Conservation (phyloP, 2,888 invertebrate genomes). For the Strigamia transsilvanica region DNA sequence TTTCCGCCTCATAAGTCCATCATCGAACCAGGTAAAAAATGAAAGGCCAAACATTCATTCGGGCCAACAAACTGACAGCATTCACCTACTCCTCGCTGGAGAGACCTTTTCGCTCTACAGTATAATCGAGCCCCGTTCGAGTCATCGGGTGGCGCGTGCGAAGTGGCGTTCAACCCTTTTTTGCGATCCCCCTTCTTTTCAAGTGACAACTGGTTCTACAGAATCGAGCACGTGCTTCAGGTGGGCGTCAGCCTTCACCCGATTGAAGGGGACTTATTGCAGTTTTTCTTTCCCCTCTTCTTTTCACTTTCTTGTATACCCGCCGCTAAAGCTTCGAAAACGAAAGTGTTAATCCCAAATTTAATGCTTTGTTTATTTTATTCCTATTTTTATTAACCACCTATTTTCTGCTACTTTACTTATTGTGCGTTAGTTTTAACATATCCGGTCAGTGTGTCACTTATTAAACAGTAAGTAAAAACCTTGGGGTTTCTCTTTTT, state of each 20-base stretch:
- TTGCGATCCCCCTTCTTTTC: constrained; percentile 20
- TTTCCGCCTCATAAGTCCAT: constrained; percentile 26
- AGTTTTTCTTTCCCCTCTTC: constrained; percentile 8
- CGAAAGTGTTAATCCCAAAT: too few species aligned
- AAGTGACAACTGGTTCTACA: constrained; percentile 26
- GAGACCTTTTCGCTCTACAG: constrained; percentile 5
- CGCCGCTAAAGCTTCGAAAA: too few species aligned
- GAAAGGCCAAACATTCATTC: background rate
- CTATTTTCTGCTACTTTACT: too few species aligned
- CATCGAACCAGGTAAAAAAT: constrained; percentile 18
- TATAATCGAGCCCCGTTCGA: constrained; percentile 23
- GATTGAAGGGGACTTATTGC: constrained; percentile 19
- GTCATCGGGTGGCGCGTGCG: constrained; percentile 26
- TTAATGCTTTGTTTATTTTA: too few species aligned
- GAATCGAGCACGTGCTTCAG: constrained; percentile 30
- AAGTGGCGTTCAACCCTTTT: constrained; percentile 30
- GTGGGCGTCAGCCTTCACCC: constrained; percentile 11
- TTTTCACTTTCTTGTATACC: background rate
- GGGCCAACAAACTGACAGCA: constrained; percentile 9
- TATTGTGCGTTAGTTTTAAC: too few species aligned
- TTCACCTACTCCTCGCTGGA: constrained; percentile 9
- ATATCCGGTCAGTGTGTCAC: too few species aligned
- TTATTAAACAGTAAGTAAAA: too few species aligned
- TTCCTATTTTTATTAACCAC: too few species aligned
- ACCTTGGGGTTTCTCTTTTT: background rate